Percentiles rank a stretch among this genome's conserved stretches.
These are phyloP conservation scores for Conomelus anceps DNA, from an alignment of 2,888 invertebrate genomes.

Conservation along the genomic window DNA sequence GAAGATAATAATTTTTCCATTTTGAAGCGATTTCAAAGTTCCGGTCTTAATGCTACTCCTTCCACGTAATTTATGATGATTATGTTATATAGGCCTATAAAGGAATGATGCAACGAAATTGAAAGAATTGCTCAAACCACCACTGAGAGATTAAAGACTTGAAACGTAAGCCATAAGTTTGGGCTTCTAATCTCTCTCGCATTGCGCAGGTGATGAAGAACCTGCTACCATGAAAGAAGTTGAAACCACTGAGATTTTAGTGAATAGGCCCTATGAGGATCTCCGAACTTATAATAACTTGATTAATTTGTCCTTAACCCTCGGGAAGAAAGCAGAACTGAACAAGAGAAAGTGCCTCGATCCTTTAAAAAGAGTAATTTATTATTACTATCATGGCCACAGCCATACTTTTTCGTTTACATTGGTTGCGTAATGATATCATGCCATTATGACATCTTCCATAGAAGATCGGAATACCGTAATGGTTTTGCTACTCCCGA, in stretches of 20 bases:
- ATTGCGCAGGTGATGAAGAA: too few species aligned
- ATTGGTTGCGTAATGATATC: neutral
- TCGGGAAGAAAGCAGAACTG: neutral
- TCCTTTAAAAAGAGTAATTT: neutral
- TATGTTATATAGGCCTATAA: neutral
- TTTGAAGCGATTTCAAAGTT: neutral
- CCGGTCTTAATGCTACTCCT: neutral
- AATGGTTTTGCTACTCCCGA: too few species aligned
- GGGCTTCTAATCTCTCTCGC: too few species aligned
- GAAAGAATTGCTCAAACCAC: neutral
- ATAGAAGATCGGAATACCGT: too few species aligned
- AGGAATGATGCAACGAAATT: neutral
- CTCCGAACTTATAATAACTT: neutral
- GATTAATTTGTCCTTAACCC: neutral
- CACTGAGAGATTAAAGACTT: neutral
- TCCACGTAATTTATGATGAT: neutral
- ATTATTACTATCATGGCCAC: neutral
- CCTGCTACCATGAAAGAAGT: neutral
- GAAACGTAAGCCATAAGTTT: neutral
- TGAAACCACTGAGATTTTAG: neutral
- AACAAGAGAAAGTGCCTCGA: neutral
- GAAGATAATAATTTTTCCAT: too few species aligned
- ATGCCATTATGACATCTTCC: neutral
- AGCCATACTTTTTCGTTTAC: neutral
- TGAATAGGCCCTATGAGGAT: neutral